Base-by-base conservation (phyloP, 2,113 vertebrate species). In the Pelvicachromis taeniatus region DNA sequence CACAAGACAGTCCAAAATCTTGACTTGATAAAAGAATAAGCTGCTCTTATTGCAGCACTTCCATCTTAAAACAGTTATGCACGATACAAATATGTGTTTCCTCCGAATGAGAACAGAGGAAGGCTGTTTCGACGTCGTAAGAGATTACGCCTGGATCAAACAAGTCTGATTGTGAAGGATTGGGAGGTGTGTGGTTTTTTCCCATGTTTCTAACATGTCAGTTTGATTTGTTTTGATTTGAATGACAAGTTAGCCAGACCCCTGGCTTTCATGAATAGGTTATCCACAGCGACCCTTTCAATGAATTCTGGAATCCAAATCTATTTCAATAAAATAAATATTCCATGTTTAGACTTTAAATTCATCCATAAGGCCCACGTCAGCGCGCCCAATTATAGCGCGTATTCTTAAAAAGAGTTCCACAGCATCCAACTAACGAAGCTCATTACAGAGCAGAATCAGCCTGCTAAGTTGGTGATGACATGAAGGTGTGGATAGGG, bases 101-200 rank as follows among this genome's bases (percentile, higher is more conserved):
- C 65, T 59, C 11, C 29, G 2, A 61, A 82, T 85, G 58, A 31
- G 61, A 83, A 23, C 63, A 85, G 29, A 85, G 2, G 40, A 38
- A 73, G 13, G 80, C 77, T 12, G 73, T 82, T 38, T 87, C 26
- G 4, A 77, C 82, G 70, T 89, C 77, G 83, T 35, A 83, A 38
- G 63, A 86, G 87, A 92, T 94, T 91, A 91, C 31, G 77, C 83
- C 80, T 86, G 61, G 23, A 68, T 75, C 81, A 80, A 86, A 90
- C 63, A 85, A 81, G 82, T 90, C 78, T 84, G 81, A 80, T 84
- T 87, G 59, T 52, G 85, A 87, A 19, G 81, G 86, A 94, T 92
- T 92, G n/a, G n/a, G n/a, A 84, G 54, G 75, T 88, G 59, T 86
- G n/a, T n/a, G n/a, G n/a, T n/a, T n/a, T n/a, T n/a, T n/a, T n/a